These are phyloP conservation scores for Hippasteria phrygiana DNA, from an alignment of 53 echinoderm and acorn worm genomes.

Conservation along the genomic window DNA sequence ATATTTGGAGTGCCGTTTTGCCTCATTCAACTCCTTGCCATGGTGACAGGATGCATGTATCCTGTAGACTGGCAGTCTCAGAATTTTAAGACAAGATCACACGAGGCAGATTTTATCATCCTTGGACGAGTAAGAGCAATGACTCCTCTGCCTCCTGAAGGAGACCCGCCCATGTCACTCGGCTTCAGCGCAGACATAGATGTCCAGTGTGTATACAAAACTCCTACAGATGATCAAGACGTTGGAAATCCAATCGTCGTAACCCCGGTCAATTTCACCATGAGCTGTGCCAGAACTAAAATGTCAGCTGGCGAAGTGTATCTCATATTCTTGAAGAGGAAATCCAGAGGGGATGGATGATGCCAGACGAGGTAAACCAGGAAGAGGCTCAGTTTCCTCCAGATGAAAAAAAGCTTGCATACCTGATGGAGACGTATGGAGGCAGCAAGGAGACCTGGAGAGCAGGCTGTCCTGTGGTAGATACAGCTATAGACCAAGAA, in stretches of 20 bases:
- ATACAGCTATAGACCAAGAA: background rate
- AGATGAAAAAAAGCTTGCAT: background rate
- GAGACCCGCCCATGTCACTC: background rate
- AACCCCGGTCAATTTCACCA: constrained; percentile 1
- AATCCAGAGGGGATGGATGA: background rate
- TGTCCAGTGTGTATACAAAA: constrained; percentile 20
- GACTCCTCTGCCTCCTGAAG: background rate
- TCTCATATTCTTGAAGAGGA: background rate
- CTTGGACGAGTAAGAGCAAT: background rate
- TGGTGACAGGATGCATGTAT: background rate
- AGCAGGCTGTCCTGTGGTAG: background rate
- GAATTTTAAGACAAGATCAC: background rate
- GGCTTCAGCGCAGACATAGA: background rate
- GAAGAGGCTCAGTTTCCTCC: background rate
- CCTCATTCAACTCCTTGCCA: background rate
- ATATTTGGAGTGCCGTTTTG: background rate
- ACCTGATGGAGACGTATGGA: background rate
- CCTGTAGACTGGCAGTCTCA: background rate
- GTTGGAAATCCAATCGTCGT: background rate
- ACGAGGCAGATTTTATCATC: background rate
- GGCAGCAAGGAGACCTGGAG: background rate
- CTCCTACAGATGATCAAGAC: background rate
- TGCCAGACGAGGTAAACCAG: constrained; percentile 13
- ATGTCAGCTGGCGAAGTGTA: background rate
- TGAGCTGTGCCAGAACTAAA: background rate